Evolutionary conservation across 2,888 invertebrate genomes (phyloP), one percentile per base, ranked within the genome.

Genomic region (Ophraella communa): DNA sequence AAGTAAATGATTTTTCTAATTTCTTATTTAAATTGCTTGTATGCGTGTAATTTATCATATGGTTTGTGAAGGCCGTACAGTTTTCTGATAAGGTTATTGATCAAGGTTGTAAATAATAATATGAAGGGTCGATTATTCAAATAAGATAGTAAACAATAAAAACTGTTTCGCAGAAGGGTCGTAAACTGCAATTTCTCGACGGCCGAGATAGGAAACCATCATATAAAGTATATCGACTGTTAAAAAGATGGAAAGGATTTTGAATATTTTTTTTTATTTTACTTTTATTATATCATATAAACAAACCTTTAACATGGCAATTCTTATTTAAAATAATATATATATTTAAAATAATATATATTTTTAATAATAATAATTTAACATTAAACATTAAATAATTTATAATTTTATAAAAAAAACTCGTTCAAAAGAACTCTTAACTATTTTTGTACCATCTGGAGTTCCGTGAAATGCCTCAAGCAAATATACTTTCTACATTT

Each of bases 61-160:
- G n/a, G n/a, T n/a, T n/a, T n/a, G n/a, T n/a, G n/a, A n/a, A 49
- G 74, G 66, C 72, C 72, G 74, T 74, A 76, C 74, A 77, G 75
- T 76, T 69, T 68, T 70, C 71, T 74, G 77, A 77, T 76, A 77
- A 74, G 74, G 74, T 74, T 76, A 78, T 78, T 75, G 78, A 77
- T 76, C 76, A 74, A 72, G 74, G 73, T 73, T 74, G 75, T 76
- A 75, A 76, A 76, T 76, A 75, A 76, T 76, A 73, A 76, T 74
- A 70, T 71, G 72, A 74, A 74, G 74, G 76, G 72, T 77, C 74
- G 76, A 77, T 77, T 78, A 78, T 78, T 78, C 77, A 78, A 77
- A 78, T 77, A 73, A 76, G 75, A 73, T 73, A 73, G 73, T 74
- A 74, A 74, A 76, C 77, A 74, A 76, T 77, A 77, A 76, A 76